Evolutionary conservation across 30 jellyfish, hydroid and myxozoan species (phyloP).

Genomic region (Catostylus mosaicus): DNA sequence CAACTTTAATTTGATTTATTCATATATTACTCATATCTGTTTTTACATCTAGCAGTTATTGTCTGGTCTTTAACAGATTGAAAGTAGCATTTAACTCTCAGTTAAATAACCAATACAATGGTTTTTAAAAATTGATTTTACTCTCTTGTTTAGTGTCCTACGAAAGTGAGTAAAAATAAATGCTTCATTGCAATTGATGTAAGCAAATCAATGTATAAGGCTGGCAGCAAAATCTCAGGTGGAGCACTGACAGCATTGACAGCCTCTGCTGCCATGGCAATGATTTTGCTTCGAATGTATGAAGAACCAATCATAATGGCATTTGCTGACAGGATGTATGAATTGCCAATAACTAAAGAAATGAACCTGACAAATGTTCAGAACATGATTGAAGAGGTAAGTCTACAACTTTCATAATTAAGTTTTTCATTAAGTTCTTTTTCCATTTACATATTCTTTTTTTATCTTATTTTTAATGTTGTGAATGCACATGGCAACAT

Average conservation of each 20-base stretch:
- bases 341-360: slow-evolving; percentile 18
- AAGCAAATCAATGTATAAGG: slow-evolving; percentile 60
- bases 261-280: slow-evolving; percentile 77
- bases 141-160: neutral
- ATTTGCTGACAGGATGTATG: slow-evolving; percentile 28
- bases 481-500: no score
- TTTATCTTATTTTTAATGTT: no score
- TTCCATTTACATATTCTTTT: no score
- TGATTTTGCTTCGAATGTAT: slow-evolving; percentile 33
- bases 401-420: no score
- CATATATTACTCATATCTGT: neutral
- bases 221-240: no score
- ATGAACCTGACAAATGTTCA: slow-evolving; percentile 43
- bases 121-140: neutral
- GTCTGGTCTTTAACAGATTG: neutral
- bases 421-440: no score
- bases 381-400: slow-evolving; percentile 28
- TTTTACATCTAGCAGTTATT: neutral
- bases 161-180: slow-evolving; percentile 1
- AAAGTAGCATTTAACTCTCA: neutral
- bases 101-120: neutral
- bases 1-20: neutral
- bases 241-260: slow-evolving; percentile 35
- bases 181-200: slow-evolving; percentile 70
- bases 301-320: slow-evolving; percentile 37